These are phyloP conservation scores for Drosophila sp. DNA, from an alignment of 1,140 invertebrate genomes.

Conservation along the genomic window DNA sequence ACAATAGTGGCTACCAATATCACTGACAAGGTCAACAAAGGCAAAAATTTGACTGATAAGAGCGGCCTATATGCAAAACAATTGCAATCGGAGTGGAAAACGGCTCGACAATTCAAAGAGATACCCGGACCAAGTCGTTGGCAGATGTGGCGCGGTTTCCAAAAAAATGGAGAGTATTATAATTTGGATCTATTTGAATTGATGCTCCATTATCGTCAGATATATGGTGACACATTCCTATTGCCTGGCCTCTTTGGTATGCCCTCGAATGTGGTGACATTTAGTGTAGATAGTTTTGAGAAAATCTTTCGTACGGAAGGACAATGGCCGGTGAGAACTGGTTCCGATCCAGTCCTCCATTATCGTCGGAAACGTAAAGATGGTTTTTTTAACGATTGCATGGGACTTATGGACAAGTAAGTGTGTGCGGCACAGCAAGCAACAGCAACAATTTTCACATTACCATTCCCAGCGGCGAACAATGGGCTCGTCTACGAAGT, in stretches of 20 bases:
- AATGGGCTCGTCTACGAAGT: constrained; percentile 38
- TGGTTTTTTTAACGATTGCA: constrained; percentile 49
- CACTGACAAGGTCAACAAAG: constrained; percentile 1
- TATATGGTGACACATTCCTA: constrained; percentile 49
- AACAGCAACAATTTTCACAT: neutral
- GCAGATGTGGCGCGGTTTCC: constrained; percentile 53
- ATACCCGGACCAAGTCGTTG: constrained; percentile 59
- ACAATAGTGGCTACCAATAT: constrained; percentile 14
- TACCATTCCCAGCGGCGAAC: constrained; percentile 28
- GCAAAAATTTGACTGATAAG: neutral
- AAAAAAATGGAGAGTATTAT: constrained; percentile 55
- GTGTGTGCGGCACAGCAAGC: neutral
- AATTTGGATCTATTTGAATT: constrained; percentile 38
- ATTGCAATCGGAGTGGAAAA: constrained; percentile 53
- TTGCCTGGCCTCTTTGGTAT: constrained; percentile 60
- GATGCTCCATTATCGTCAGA: constrained; percentile 20
- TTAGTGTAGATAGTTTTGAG: constrained; percentile 46
- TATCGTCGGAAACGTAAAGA: constrained; percentile 43
- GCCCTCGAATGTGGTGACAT: constrained; percentile 55
- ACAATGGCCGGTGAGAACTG: constrained; percentile 55
- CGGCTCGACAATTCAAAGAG: constrained; percentile 40
- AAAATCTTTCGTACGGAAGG: constrained; percentile 57
- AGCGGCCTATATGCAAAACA: constrained; percentile 28
- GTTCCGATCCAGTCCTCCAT: constrained; percentile 44
- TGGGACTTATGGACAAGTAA: constrained; percentile 45